Evolutionary conservation across 2,888 invertebrate genomes (phyloP).

Genomic region (Gymnocheta viridis): DNA sequence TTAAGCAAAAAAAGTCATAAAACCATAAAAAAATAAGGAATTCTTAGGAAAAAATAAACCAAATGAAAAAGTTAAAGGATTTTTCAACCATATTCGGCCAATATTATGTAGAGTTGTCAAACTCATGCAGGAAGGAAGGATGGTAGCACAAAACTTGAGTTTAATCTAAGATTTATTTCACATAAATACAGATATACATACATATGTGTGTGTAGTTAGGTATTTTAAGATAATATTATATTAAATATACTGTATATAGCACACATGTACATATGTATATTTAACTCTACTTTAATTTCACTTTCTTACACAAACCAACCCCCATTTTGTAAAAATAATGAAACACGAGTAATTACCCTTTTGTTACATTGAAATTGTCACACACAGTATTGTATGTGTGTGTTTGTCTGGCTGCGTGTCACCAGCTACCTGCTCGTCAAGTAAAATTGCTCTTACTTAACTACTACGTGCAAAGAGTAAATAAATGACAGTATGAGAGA

Average conservation of each 20-base stretch:
- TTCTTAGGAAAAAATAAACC: background rate
- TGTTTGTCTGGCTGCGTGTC: background rate
- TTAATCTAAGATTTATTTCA: background rate
- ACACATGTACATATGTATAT: background rate
- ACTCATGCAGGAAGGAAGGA: background rate
- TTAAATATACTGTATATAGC: too few species aligned
- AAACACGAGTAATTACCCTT: constrained; percentile 64
- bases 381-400: constrained; percentile 12
- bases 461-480: background rate
- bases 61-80: background rate
- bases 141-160: background rate
- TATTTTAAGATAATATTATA: constrained; percentile 22
- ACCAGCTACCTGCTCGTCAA: constrained; percentile 35
- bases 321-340: constrained; percentile 22
- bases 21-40: constrained; percentile 37
- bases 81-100: constrained; percentile 1
- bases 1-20: constrained; percentile 25
- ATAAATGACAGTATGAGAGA: constrained; percentile 31
- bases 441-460: background rate
- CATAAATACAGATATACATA: background rate
- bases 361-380: constrained; percentile 63
- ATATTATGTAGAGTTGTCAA: constrained; percentile 27
- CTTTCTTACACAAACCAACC: constrained; percentile 25
- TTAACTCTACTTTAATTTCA: constrained; percentile 9
- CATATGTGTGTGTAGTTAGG: background rate